A percentile compares a stretch with the other conserved stretches of the same genome.
These are phyloP conservation scores for Trichoplax adhaerens DNA, from an alignment of 37 sponge, comb jelly and placozoan genomes.

Conservation along the genomic window DNA sequence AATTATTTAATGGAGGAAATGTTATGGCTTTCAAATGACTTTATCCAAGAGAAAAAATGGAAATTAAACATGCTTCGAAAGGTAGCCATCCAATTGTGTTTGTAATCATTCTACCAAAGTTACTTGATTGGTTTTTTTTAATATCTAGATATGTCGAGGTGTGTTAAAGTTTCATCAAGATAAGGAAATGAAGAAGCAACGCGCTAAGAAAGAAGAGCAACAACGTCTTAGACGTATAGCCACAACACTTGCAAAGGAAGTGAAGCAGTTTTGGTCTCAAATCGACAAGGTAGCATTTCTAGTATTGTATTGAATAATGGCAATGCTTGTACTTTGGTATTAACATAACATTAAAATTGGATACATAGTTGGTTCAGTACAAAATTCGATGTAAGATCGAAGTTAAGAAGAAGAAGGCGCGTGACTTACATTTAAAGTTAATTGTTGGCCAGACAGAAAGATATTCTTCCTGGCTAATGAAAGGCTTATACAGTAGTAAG, in stretches of 20 bases:
- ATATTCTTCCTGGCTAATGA: constrained; percentile 85
- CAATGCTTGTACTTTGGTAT: constrained; percentile 8
- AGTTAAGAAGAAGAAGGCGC: constrained; percentile 58
- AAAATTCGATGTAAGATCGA: constrained; percentile 60
- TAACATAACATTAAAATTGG: constrained; percentile 11
- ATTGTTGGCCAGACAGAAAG: constrained; percentile 91
- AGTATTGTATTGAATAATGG: constrained; percentile 62
- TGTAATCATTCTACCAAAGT: no score
- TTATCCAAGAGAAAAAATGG: constrained; percentile 84
- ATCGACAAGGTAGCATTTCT: constrained; percentile 37
- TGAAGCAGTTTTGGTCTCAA: constrained; percentile 18
- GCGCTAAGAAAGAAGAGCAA: constrained; percentile 47
- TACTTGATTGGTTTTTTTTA: neutral
- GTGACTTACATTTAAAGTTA: constrained; percentile 74
- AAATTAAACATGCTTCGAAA: constrained; percentile 66
- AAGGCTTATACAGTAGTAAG: constrained; percentile 23
- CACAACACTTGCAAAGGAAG: constrained; percentile 72
- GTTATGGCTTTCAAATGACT: constrained; percentile 93
- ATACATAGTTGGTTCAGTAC: constrained; percentile 25
- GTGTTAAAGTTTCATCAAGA: constrained; percentile 59
- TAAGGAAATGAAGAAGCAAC: constrained; percentile 24
- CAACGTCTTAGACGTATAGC: constrained; percentile 67
- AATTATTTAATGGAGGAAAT: constrained; percentile 94
- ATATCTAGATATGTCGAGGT: constrained; percentile 39
- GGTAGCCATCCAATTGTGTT: constrained; percentile 7